phyloP scores from a whole-genome alignment of 2,113 vertebrate species.

The Empidonax alnorum region DNA sequence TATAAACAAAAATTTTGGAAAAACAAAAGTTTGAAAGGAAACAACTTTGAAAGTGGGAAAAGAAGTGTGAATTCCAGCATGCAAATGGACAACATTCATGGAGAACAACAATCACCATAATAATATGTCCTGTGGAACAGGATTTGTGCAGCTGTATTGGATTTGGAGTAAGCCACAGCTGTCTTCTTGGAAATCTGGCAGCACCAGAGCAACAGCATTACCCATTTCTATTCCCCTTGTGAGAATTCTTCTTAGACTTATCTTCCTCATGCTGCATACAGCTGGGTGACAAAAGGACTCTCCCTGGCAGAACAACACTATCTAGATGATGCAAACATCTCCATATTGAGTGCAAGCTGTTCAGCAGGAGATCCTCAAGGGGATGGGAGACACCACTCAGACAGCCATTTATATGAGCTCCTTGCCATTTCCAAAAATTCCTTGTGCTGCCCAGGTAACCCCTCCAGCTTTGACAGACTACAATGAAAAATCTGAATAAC shows the following conservation, averaged over 20 bases:
- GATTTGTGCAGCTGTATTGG: neutral
- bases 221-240: neutral
- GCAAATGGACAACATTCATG: neutral
- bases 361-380: neutral
- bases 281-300: neutral
- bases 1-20: neutral
- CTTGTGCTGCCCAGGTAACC: neutral
- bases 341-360: neutral
- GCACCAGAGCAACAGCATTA: neutral
- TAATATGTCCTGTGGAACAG: neutral
- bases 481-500: neutral
- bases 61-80: slow-evolving; percentile 4
- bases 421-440: neutral
- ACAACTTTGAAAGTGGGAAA: neutral
- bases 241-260: neutral
- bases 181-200: neutral
- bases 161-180: neutral
- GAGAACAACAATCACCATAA: neutral
- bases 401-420: neutral
- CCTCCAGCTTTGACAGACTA: neutral
- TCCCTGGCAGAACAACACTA: neutral
- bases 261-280: neutral
- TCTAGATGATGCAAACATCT: neutral
- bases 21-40: neutral
- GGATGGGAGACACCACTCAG: neutral